phyloP scores from a whole-genome alignment of 2,888 invertebrate species.

The Ophion ellenae region DNA sequence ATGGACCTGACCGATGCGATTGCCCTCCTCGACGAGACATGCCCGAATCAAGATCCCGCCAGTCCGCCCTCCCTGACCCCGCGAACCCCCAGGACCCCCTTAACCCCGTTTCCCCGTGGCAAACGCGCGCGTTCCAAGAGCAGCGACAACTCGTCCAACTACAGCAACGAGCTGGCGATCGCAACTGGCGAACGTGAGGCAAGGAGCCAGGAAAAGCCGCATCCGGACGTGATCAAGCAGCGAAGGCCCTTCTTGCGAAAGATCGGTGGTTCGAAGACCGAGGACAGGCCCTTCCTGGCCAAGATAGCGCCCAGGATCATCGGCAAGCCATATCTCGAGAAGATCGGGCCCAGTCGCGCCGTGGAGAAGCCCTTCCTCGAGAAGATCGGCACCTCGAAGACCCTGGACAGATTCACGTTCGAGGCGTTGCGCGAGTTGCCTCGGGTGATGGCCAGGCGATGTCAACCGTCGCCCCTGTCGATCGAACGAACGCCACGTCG shows the following conservation, averaged over 20 bases:
- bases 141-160: conserved; percentile 81
- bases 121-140: conserved; percentile 81
- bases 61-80: conserved; percentile 80
- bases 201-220: conserved; percentile 71
- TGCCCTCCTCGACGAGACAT: conserved; percentile 81
- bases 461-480: conserved; percentile 60
- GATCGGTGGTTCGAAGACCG: conserved; percentile 81
- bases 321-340: conserved; percentile 81
- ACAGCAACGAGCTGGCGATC: conserved; percentile 76
- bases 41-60: conserved; percentile 78
- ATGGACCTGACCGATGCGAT: conserved; percentile 82
- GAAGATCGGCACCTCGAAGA: conserved; percentile 80
- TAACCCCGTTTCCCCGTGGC: conserved; percentile 78
- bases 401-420: conserved; percentile 80
- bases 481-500: conserved; percentile 50
- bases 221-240: conserved; percentile 65
- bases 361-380: conserved; percentile 80
- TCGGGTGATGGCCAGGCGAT: conserved; percentile 50
- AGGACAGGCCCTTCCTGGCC: conserved; percentile 79
- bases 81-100: conserved; percentile 79
- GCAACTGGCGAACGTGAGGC: conserved; percentile 72
- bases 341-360: conserved; percentile 81
- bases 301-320: conserved; percentile 78
- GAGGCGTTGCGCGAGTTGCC: conserved; percentile 72
- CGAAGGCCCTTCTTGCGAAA: conserved; percentile 80